Percentiles rank a stretch among this genome's conserved stretches.
phyloP scores from a whole-genome alignment of 1,140 invertebrate genomes.

The Amphibalanus amphitrite region DNA sequence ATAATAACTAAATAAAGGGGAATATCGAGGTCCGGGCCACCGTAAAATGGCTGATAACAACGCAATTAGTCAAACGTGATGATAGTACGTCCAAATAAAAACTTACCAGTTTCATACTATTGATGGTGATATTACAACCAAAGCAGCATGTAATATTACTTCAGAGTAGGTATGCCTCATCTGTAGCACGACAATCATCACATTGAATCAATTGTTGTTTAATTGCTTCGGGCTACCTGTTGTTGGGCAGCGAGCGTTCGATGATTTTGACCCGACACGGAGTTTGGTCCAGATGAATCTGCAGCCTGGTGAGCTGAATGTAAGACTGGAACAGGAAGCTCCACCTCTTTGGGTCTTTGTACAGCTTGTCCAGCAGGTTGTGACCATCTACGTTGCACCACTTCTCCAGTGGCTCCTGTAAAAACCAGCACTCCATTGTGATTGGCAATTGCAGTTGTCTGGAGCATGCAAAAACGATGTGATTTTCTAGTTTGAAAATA shows the following conservation, averaged over 20 bases:
- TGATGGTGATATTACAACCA: too few relatives aligned
- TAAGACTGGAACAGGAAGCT: constrained; percentile 37
- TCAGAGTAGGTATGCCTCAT: constrained; percentile 9
- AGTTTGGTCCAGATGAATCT: constrained; percentile 25
- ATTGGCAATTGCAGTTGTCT: too few relatives aligned
- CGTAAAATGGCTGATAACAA: too few relatives aligned
- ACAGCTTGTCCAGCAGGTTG: constrained; percentile 35
- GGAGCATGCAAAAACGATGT: too few relatives aligned
- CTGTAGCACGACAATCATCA: constrained; percentile 6
- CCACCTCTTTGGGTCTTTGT: constrained; percentile 32
- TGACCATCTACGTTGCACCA: constrained; percentile 35
- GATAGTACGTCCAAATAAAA: too few relatives aligned
- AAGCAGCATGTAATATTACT: constrained; percentile 9
- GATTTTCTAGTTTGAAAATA: too few relatives aligned
- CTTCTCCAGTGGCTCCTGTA: constrained; percentile 27
- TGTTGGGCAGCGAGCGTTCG: constrained; percentile 36
- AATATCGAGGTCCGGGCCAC: too few relatives aligned
- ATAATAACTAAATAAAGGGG: too few relatives aligned
- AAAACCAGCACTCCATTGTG: too few relatives aligned
- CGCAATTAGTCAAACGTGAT: too few relatives aligned
- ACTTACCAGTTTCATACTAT: too few relatives aligned
- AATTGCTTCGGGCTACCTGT: constrained; percentile 23
- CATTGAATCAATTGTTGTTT: constrained; percentile 8
- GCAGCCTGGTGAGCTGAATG: constrained; percentile 35
- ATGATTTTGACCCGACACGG: constrained; percentile 29